A percentile compares a stretch with the other conserved stretches of the same genome.
These are phyloP conservation scores for Nomada flava DNA, from an alignment of 2,888 invertebrate species.

Conservation along the genomic window DNA sequence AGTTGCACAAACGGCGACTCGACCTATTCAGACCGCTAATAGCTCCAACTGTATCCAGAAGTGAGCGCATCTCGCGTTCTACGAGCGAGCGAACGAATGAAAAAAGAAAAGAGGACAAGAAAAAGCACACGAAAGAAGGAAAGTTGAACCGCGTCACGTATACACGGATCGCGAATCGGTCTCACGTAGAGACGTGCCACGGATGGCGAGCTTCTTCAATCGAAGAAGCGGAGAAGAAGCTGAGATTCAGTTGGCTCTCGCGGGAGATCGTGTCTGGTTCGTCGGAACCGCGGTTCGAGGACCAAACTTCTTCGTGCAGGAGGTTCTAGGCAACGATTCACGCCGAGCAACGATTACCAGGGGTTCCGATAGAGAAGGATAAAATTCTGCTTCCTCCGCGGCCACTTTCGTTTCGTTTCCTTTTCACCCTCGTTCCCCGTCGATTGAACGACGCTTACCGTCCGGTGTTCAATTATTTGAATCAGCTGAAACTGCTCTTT, in stretches of 20 bases:
- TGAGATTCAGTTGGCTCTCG: conserved; percentile 51
- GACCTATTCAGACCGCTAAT: conserved; percentile 57
- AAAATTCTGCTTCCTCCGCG: conserved; percentile 23
- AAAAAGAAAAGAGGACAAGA: too few relatives aligned
- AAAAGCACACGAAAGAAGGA: conserved; percentile 3
- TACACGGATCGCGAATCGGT: conserved; percentile 54
- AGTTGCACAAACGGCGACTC: conserved; percentile 36
- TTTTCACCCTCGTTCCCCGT: background rate
- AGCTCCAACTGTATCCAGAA: conserved; percentile 46
- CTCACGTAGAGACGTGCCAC: conserved; percentile 55
- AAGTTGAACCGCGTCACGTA: conserved; percentile 66
- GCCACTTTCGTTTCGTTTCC: background rate
- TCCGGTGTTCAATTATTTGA: conserved; percentile 16
- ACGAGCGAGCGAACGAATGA: conserved; percentile 3
- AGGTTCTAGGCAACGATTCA: conserved; percentile 18
- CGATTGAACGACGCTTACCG: background rate
- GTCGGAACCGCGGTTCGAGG: background rate
- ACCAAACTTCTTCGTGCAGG: conserved; percentile 39
- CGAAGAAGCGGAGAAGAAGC: conserved; percentile 32
- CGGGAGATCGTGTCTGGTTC: background rate
- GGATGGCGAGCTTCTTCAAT: background rate
- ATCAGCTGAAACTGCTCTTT: background rate
- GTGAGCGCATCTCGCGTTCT: conserved; percentile 34
- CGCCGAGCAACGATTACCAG: conserved; percentile 46
- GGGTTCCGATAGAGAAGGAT: conserved; percentile 12